Conservation (phyloP, 2,888 invertebrate genomes). For the Eupithecia tripunctaria region DNA sequence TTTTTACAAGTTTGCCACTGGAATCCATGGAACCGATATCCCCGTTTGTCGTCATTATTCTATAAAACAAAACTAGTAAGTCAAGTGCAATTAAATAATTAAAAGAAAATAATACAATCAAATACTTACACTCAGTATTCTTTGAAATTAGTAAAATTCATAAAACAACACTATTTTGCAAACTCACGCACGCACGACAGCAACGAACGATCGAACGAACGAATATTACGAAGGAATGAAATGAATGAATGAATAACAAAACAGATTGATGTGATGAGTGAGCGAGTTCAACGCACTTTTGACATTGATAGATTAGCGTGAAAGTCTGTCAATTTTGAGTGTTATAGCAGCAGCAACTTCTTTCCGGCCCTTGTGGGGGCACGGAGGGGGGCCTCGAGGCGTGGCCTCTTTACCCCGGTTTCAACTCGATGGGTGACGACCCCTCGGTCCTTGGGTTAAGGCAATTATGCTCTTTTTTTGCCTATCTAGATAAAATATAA, state of each 20-base stretch:
- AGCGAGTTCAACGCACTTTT: background rate
- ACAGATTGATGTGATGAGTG: background rate
- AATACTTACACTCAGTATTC: constrained; percentile 22
- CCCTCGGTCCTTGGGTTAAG: too few relatives aligned
- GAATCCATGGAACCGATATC: constrained; percentile 76
- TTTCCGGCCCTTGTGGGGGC: too few relatives aligned
- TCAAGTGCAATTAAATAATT: background rate
- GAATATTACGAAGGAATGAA: too few relatives aligned
- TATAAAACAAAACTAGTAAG: constrained; percentile 34
- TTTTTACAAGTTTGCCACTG: constrained; percentile 83
- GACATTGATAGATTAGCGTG: background rate
- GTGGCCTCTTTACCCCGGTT: too few relatives aligned
- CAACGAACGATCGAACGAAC: constrained; percentile 10
- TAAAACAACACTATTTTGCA: constrained; percentile 41
- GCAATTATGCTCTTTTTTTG: too few relatives aligned
- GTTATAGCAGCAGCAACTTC: too few relatives aligned
- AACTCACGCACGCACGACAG: constrained; percentile 55
- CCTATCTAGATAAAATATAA: too few relatives aligned
- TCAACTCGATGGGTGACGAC: too few relatives aligned
- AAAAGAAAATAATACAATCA: background rate
- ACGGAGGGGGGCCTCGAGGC: too few relatives aligned
- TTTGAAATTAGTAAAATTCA: constrained; percentile 7
- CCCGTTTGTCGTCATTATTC: constrained; percentile 72
- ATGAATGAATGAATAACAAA: background rate
- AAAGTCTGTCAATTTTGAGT: background rate